Evolutionary conservation across 2,113 vertebrate genomes (phyloP).

Genomic region (Paradisaea rubra): DNA sequence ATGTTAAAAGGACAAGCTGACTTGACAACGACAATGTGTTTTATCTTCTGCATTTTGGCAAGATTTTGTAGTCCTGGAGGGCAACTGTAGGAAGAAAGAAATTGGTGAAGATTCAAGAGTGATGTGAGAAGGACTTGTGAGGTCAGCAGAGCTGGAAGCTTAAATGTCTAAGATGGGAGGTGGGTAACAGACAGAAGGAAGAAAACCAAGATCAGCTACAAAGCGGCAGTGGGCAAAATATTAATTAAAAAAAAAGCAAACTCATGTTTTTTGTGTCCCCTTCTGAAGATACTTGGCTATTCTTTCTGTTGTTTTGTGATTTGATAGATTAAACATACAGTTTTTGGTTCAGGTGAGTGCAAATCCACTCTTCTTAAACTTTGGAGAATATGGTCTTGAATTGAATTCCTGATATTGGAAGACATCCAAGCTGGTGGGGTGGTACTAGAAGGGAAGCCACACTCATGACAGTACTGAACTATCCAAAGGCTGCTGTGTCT

Average conservation of each 20-base stretch:
- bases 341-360: background rate
- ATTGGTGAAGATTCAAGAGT: background rate
- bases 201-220: background rate
- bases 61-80: background rate
- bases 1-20: constrained; percentile 26
- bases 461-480: background rate
- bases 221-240: background rate
- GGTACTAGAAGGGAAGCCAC: background rate
- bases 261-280: background rate
- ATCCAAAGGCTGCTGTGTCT: background rate
- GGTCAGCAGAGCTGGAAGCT: background rate
- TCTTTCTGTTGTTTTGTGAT: background rate
- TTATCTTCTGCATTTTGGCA: constrained; percentile 29
- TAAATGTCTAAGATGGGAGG: background rate
- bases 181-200: background rate
- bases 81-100: background rate
- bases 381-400: background rate
- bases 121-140: background rate
- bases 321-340: background rate
- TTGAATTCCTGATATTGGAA: background rate
- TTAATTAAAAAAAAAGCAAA: background rate
- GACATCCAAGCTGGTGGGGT: background rate
- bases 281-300: background rate
- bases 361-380: background rate
- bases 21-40: background rate